phyloP scores from a whole-genome alignment of 35 echinoderm and acorn worm species.

The Ptychodera flava region DNA sequence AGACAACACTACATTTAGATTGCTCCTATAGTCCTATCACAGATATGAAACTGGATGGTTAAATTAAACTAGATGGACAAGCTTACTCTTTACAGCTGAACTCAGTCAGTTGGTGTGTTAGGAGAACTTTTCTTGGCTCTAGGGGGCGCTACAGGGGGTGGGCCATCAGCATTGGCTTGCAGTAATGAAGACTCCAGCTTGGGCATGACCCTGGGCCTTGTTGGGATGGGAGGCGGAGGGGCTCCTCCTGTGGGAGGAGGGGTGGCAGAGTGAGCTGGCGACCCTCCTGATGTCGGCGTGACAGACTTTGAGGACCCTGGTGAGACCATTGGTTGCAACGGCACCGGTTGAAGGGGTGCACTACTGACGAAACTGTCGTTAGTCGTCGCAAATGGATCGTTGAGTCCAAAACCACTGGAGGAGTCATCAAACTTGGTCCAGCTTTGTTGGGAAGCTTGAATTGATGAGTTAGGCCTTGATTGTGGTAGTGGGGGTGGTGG shows the following conservation, averaged over 20 bases:
- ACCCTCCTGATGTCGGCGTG: not conserved
- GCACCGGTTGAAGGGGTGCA: not conserved
- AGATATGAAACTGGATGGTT: too few relatives aligned
- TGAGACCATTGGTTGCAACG: not conserved
- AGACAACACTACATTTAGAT: too few relatives aligned
- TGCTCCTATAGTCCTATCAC: too few relatives aligned
- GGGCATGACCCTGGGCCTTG: not conserved
- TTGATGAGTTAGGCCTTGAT: not conserved
- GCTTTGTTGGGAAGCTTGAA: not conserved
- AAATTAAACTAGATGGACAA: too few relatives aligned
- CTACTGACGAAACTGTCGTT: not conserved
- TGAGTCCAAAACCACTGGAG: not conserved
- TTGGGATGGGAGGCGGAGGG: not conserved
- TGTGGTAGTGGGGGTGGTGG: constrained; percentile 16
- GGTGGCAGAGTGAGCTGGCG: not conserved
- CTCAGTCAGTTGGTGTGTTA: not conserved
- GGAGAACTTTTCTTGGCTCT: not conserved
- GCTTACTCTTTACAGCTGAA: too few relatives aligned
- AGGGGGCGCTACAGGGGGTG: constrained; percentile 5
- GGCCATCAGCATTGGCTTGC: not conserved
- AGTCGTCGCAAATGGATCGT: not conserved
- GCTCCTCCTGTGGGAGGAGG: not conserved
- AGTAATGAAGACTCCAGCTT: not conserved
- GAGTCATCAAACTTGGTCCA: not conserved
- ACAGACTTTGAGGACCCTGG: not conserved